These are phyloP conservation scores for Emydoidea blandingii DNA, from an alignment of 2,797 vertebrate species.

Conservation along the genomic window DNA sequence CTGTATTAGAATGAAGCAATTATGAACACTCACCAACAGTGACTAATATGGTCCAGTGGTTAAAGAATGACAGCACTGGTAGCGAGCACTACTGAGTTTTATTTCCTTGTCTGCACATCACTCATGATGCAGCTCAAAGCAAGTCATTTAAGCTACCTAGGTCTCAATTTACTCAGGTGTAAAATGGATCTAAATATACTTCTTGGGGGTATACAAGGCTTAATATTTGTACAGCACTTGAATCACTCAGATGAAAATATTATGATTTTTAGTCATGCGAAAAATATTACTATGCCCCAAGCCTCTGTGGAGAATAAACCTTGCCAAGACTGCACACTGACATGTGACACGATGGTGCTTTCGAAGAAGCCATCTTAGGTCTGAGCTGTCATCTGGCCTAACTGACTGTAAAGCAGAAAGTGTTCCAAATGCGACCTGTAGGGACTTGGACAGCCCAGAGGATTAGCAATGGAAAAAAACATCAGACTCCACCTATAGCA, in stretches of 20 bases:
- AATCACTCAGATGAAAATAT: neutral
- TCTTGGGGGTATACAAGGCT: neutral
- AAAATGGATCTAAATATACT: neutral
- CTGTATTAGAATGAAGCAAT: neutral
- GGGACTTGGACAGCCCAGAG: neutral
- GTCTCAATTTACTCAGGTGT: neutral
- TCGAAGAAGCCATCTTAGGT: neutral
- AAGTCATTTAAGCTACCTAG: neutral
- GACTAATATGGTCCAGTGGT: neutral
- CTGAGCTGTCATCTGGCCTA: neutral
- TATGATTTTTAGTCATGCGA: neutral
- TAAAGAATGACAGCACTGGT: neutral
- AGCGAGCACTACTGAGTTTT: neutral
- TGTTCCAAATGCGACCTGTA: neutral
- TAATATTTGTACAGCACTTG: rapidly evolving
- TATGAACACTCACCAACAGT: neutral
- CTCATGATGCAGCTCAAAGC: neutral
- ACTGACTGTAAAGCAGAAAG: neutral
- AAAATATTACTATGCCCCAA: neutral
- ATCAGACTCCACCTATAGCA: neutral
- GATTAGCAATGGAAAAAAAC: neutral
- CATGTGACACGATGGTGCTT: neutral
- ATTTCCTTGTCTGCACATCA: neutral
- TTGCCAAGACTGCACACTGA: neutral
- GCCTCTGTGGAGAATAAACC: neutral